These are phyloP conservation scores for Rhynchomys soricoides DNA, from an alignment of 2,113 vertebrate species.

Conservation along the genomic window DNA sequence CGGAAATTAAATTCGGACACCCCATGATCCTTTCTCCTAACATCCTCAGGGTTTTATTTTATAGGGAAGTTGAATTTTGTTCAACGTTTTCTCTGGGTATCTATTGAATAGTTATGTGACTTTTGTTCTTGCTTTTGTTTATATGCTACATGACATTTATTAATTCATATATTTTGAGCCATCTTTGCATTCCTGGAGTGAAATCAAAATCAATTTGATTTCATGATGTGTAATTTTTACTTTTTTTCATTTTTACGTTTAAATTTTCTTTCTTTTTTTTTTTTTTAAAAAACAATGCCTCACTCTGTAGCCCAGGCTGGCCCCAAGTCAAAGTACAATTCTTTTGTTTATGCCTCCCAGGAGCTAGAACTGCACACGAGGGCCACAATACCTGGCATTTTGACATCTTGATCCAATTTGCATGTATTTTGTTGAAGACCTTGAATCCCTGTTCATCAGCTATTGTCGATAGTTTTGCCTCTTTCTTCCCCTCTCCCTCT, in stretches of 20 bases:
- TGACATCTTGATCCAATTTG: neutral
- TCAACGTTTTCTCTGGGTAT: neutral
- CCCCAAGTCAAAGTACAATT: neutral
- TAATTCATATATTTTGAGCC: neutral
- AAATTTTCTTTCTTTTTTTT: neutral
- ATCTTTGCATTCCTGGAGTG: neutral
- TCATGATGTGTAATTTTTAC: neutral
- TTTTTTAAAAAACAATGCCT: neutral
- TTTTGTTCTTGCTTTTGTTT: neutral
- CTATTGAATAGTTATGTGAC: neutral
- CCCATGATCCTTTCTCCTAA: neutral
- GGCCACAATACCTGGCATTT: neutral
- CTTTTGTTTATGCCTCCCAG: neutral
- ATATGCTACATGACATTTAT: neutral
- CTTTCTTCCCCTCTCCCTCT: fast-evolving
- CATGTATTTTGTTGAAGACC: neutral
- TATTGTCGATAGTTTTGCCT: neutral
- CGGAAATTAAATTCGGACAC: neutral
- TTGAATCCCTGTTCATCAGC: neutral
- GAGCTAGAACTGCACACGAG: too few relatives aligned
- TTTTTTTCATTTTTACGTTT: neutral
- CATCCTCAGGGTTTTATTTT: neutral
- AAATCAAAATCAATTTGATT: neutral
- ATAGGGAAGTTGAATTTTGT: neutral
- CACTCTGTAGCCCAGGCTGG: neutral